A percentile compares a stretch with the other conserved stretches of the same genome.
These are phyloP conservation scores for Sebastes glaucus DNA, from an alignment of 2,797 vertebrate species.

Conservation along the genomic window DNA sequence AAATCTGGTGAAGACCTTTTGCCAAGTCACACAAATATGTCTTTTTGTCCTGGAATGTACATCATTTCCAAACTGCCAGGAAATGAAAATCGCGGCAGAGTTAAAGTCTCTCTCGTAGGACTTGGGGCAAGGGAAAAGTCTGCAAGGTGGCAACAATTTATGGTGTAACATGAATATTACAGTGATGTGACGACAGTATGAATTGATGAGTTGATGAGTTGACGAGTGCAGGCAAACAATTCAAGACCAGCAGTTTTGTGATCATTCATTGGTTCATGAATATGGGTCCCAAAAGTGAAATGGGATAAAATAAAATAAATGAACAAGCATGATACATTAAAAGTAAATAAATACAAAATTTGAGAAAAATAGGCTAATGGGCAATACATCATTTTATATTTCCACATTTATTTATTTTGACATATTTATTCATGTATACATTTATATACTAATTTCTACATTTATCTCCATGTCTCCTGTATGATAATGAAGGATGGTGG, in stretches of 20 bases:
- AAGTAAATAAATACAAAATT: no score
- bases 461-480: not conserved
- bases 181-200: no score
- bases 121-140: not conserved
- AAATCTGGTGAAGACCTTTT: not conserved
- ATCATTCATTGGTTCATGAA: not conserved
- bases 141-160: not conserved
- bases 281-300: not conserved
- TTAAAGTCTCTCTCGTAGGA: not conserved
- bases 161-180: not conserved
- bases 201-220: not conserved
- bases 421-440: not conserved
- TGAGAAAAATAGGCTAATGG: not conserved
- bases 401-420: not conserved
- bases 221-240: not conserved
- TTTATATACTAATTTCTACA: not conserved
- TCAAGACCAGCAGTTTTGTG: not conserved
- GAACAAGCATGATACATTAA: no score
- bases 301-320: no score
- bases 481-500: no score
- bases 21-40: constrained; percentile 27
- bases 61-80: not conserved
- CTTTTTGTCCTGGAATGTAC: constrained; percentile 24
- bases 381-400: not conserved
- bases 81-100: not conserved